phyloP scores from a whole-genome alignment of 2,888 invertebrate genomes.

The Aspidapion aeneum region DNA sequence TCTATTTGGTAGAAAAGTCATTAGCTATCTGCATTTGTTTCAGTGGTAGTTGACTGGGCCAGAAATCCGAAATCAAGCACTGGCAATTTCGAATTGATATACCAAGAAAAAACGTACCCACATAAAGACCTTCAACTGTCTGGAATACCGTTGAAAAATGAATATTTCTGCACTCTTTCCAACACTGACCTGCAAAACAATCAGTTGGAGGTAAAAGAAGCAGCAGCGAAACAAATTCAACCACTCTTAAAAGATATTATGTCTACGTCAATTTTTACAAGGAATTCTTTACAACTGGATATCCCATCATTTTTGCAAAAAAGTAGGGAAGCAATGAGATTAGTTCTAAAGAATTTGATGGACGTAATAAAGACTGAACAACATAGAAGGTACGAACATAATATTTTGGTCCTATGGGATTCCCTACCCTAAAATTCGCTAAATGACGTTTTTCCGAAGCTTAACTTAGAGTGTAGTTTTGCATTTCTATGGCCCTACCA shows the following conservation, averaged over 20 bases:
- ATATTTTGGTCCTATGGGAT: too few species aligned
- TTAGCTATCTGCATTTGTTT: slow-evolving; percentile 18
- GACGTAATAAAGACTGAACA: slow-evolving; percentile 30
- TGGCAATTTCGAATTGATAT: slow-evolving; percentile 55
- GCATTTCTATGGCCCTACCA: too few species aligned
- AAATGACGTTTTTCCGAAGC: too few species aligned
- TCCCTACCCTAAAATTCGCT: too few species aligned
- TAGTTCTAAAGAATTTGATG: slow-evolving; percentile 29
- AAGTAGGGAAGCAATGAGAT: slow-evolving; percentile 24
- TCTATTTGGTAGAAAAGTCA: too few species aligned
- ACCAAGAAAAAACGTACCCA: slow-evolving; percentile 16
- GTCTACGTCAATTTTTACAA: not conserved
- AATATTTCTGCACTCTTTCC: slow-evolving; percentile 25
- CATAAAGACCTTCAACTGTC: slow-evolving; percentile 13
- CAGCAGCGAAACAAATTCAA: not conserved
- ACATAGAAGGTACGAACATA: slow-evolving; percentile 20
- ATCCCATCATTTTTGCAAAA: slow-evolving; percentile 10
- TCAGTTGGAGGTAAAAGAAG: not conserved
- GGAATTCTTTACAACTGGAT: slow-evolving; percentile 9
- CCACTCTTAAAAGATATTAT: not conserved
- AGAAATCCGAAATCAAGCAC: slow-evolving; percentile 49
- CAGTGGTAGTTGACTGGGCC: slow-evolving; percentile 55
- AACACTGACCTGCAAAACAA: not conserved
- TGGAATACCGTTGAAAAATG: slow-evolving; percentile 21
- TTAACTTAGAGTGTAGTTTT: too few species aligned